Base-by-base conservation (phyloP, 2,888 invertebrate species). In the Hydropsyche betteni region DNA sequence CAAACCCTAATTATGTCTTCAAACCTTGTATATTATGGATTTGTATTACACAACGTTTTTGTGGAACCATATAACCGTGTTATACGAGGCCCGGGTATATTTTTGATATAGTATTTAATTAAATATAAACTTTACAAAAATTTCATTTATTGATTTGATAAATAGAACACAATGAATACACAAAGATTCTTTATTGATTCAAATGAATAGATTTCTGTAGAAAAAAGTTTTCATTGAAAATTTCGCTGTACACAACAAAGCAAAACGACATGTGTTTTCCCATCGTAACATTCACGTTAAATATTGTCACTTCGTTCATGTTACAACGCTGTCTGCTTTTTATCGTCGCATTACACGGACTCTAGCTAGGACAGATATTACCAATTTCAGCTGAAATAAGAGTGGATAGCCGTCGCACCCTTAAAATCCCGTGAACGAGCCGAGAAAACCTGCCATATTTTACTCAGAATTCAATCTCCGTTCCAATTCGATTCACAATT, bases 291-390 rank as follows among this genome's bases (percentile, higher is more conserved):
- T 58, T 72, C 58, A 7, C 12, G 52, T 72, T 72, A 72, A 72
- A 72, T 72, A 72, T 72, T 58, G 38, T 44, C 58, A 38, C 34
- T 8, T 10, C 36, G 61, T 33, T 34, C 55, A 58, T 58, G 72
- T 53, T 53, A 72, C 34, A 55, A 55, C 74, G 72, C 51, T 58
- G 74, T 73, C 52, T 74, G 76, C 75, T 76, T 75, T 78, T 78
- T 78, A 76, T 78, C 78, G 75, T 64, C 55, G 64, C 74, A 69
- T 78, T 76, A 78, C 78, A 76, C 52, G 69, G 72, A 69, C 75
- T 55, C 75, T 55, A 24, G 36, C 71, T 51, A 44, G 75, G 78
- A 78, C 78, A 75, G 72, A 76, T 78, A 78, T 78, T 78, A 75
- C 76, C 78, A 78, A 78, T 78, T 78, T 76, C 71, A 44, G 14